Evolutionary conservation across 1,140 invertebrate genomes (phyloP).

Genomic region (Planococcus citri): DNA sequence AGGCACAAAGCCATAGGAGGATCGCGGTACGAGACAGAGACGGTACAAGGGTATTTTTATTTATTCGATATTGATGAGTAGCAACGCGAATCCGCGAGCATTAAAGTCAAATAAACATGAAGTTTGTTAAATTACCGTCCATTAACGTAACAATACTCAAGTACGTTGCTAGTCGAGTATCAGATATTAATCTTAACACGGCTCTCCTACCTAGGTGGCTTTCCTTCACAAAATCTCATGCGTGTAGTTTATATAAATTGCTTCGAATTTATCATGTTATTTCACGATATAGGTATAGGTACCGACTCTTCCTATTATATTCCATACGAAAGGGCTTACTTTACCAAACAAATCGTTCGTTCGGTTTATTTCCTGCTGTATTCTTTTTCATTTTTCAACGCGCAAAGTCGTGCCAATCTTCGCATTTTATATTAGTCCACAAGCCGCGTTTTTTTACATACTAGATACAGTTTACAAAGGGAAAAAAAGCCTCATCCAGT

Average conservation of each 20-base stretch:
- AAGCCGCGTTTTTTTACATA: not conserved
- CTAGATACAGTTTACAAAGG: too few relatives aligned
- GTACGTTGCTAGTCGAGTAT: conserved; percentile 6
- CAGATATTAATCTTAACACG: conserved; percentile 15
- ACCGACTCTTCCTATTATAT: conserved; percentile 6
- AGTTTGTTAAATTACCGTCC: conserved; percentile 17
- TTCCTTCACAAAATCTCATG: not conserved
- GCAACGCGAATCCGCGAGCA: not conserved
- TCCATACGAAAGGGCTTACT: not conserved
- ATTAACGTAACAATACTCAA: conserved; percentile 9
- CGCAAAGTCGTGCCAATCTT: not conserved
- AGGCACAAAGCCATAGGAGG: too few relatives aligned
- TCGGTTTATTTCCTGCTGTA: not conserved
- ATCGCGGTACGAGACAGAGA: too few relatives aligned
- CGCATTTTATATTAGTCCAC: not conserved
- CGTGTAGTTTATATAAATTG: conserved; percentile 12
- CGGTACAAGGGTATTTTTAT: not conserved
- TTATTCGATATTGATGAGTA: not conserved
- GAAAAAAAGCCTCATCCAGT: too few relatives aligned
- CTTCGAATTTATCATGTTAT: conserved; percentile 11
- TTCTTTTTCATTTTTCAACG: not conserved
- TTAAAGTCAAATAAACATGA: conserved; percentile 20
- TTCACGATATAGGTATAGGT: not conserved
- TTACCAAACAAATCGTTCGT: not conserved
- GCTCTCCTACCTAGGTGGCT: conserved; percentile 14